Conservation (phyloP, 2,888 invertebrate species). For the Aelia acuminata region DNA sequence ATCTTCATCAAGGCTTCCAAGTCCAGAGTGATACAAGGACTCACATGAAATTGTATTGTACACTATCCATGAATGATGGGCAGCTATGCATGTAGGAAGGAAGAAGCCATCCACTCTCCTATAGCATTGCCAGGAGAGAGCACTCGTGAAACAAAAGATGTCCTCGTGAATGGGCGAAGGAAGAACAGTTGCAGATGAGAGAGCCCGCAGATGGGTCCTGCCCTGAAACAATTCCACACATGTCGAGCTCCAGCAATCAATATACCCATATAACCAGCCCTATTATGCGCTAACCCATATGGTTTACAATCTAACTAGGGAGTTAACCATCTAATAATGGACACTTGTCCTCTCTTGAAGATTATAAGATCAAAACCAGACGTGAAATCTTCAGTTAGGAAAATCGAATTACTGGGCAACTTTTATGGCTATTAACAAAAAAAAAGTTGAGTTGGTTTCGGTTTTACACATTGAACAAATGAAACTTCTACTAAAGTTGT, state of each 20-base stretch:
- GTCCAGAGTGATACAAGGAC: no score
- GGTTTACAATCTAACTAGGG: neutral
- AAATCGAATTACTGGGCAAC: no score
- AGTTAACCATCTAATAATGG: neutral
- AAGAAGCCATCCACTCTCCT: neutral
- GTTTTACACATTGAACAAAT: no score
- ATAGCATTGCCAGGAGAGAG: neutral
- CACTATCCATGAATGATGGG: neutral
- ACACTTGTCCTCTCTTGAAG: neutral
- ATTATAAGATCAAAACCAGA: no score
- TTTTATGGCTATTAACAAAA: no score
- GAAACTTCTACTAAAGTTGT: no score
- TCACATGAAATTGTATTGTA: no score
- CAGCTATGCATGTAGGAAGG: neutral
- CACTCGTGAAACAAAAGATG: slow-evolving; percentile 23
- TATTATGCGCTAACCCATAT: slow-evolving; percentile 14
- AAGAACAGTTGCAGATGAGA: slow-evolving; percentile 41
- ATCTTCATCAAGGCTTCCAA: no score
- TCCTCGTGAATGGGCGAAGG: neutral
- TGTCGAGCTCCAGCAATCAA: slow-evolving; percentile 43
- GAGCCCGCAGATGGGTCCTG: slow-evolving; percentile 40
- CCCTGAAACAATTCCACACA: slow-evolving; percentile 54
- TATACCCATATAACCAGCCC: slow-evolving; percentile 40
- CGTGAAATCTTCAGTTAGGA: no score
- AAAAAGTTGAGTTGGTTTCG: no score